A percentile compares a stretch with the other conserved stretches of the same genome.
Evolutionary conservation across 2,797 vertebrate species (phyloP).

Genomic region (Petrocephalus schoutedeni): DNA sequence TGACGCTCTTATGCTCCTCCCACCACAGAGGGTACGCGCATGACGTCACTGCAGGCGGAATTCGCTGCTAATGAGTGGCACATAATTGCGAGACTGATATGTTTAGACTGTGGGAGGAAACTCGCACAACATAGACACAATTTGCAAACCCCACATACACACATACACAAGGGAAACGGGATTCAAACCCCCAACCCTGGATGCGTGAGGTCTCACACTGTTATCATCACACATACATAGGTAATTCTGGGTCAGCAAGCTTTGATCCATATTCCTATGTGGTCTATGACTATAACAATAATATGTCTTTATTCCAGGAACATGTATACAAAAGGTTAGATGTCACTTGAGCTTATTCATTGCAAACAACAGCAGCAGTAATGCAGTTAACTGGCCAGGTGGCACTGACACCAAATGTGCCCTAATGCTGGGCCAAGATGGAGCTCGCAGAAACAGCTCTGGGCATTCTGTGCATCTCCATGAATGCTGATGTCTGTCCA

Average conservation of each 20-base stretch:
- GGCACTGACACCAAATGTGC: background rate
- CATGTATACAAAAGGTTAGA: background rate
- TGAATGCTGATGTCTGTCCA: background rate
- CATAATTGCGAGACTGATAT: background rate
- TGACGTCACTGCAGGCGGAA: too few species aligned
- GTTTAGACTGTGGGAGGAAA: background rate
- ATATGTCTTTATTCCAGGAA: background rate
- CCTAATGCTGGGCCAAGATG: background rate
- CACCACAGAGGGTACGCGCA: too few species aligned
- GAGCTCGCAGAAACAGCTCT: background rate
- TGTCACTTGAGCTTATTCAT: background rate
- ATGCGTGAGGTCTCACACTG: background rate
- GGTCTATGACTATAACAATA: background rate
- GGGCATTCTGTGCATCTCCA: background rate
- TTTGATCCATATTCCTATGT: background rate
- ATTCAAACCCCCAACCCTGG: background rate
- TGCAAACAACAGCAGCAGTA: background rate
- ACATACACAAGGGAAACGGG: background rate
- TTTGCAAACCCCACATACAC: background rate
- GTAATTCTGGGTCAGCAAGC: background rate
- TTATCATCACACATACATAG: background rate
- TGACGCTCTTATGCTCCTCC: too few species aligned
- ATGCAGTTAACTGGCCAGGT: background rate
- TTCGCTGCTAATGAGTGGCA: too few species aligned
- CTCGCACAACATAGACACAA: background rate